phyloP scores from a whole-genome alignment of 2,888 invertebrate genomes.

The Synergus itoensis region DNA sequence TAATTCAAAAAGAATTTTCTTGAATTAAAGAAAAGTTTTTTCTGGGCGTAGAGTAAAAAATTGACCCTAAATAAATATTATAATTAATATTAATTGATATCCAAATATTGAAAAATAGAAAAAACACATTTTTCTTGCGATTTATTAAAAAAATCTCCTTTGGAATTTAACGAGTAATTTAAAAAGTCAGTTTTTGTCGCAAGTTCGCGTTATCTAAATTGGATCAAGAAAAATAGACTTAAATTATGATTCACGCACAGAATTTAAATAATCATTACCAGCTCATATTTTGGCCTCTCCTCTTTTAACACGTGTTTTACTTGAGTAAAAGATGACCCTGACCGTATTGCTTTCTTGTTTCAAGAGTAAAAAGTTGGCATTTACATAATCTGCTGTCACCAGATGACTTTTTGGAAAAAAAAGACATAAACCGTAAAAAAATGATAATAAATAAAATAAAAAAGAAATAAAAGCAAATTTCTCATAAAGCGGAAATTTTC shows the following conservation, averaged over 20 bases:
- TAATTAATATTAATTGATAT: not conserved
- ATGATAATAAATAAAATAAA: too few relatives aligned
- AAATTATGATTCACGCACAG: not conserved
- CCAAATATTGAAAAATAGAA: not conserved
- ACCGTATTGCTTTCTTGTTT: slow-evolving; percentile 9
- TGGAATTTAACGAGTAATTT: not conserved
- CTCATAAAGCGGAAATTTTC: not conserved
- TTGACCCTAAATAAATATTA: too few relatives aligned
- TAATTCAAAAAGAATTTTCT: too few relatives aligned
- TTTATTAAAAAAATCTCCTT: not conserved
- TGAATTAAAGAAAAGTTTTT: too few relatives aligned
- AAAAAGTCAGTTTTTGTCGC: not conserved
- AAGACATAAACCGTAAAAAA: too few relatives aligned
- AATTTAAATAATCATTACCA: not conserved
- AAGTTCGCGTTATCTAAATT: not conserved
- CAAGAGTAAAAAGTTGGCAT: not conserved
- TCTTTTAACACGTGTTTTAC: slow-evolving; percentile 10
- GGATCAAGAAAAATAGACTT: not conserved
- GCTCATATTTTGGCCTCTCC: slow-evolving; percentile 12
- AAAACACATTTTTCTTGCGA: not conserved
- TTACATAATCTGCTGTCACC: too few relatives aligned
- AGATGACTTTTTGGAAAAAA: too few relatives aligned
- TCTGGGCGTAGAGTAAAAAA: too few relatives aligned
- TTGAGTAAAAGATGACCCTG: slow-evolving; percentile 17
- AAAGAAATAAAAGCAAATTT: not conserved